Evolutionary conservation across 2,797 vertebrate species (phyloP).

Genomic region (Podarcis siculus): DNA sequence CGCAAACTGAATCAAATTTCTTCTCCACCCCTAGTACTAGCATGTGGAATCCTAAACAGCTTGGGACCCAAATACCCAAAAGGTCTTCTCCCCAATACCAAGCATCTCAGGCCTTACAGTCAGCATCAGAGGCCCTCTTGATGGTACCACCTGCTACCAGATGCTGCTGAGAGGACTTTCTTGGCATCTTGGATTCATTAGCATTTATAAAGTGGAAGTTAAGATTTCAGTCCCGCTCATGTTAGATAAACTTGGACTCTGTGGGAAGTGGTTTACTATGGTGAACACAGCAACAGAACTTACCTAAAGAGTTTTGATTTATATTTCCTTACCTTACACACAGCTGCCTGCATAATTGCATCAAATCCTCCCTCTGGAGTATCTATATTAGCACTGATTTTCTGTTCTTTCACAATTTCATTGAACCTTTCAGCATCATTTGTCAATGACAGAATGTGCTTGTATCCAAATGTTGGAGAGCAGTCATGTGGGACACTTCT

Average conservation of each 20-base stretch:
- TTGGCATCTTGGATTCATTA: not conserved
- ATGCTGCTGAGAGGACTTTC: too few species aligned
- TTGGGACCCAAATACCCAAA: too few species aligned
- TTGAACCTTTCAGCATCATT: slow-evolving; percentile 91
- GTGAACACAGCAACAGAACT: not conserved
- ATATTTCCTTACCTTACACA: slow-evolving; percentile 89
- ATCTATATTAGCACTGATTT: slow-evolving; percentile 92
- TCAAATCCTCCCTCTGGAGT: slow-evolving; percentile 94
- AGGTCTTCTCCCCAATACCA: too few species aligned
- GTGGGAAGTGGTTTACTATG: not conserved
- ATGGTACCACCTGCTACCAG: too few species aligned
- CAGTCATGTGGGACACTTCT: slow-evolving; percentile 80
- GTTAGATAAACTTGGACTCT: not conserved
- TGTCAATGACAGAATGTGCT: slow-evolving; percentile 92
- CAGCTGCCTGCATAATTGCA: slow-evolving; percentile 96
- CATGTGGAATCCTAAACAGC: too few species aligned
- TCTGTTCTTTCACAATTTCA: slow-evolving; percentile 87
- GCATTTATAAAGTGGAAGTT: not conserved
- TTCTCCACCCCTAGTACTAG: too few species aligned
- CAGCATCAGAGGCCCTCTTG: too few species aligned
- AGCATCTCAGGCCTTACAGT: too few species aligned
- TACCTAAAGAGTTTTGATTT: too few species aligned
- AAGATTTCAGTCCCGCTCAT: not conserved
- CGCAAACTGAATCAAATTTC: too few species aligned
- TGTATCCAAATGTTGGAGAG: slow-evolving; percentile 93